These are phyloP conservation scores for Olivierus martensii DNA, from an alignment of 1,140 invertebrate genomes.

Conservation along the genomic window DNA sequence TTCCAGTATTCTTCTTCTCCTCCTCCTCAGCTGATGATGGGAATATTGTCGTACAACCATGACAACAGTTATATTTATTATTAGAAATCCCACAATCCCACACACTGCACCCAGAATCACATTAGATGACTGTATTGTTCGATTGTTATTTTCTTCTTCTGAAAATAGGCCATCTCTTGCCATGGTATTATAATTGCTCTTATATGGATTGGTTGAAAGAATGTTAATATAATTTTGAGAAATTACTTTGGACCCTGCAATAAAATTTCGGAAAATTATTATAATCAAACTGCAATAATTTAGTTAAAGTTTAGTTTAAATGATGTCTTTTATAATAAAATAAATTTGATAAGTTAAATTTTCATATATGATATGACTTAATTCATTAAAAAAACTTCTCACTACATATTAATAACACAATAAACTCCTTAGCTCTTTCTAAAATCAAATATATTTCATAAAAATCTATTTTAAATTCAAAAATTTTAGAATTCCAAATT, in stretches of 20 bases:
- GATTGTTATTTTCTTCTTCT: conserved; percentile 9
- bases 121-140: conserved; percentile 10
- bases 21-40: conserved; percentile 18
- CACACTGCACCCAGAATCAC: conserved; percentile 22
- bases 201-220: conserved; percentile 9
- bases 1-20: conserved; percentile 19
- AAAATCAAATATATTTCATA: no score
- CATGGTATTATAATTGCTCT: conserved; percentile 3
- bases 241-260: conserved; percentile 6
- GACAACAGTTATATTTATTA: conserved; percentile 27
- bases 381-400: no score
- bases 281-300: neutral
- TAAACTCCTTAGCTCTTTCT: no score
- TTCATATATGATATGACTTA: no score
- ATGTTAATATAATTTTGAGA: conserved; percentile 8
- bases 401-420: no score
- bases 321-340: no score
- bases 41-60: conserved; percentile 26
- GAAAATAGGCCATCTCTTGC: conserved; percentile 12
- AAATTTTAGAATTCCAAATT: no score
- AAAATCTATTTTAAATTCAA: no score
- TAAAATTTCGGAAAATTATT: neutral
- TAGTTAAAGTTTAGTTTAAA: neutral
- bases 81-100: conserved; percentile 26
- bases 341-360: no score